Conservation (phyloP, 2,888 invertebrate genomes). For the Steinernema hermaphroditum region DNA sequence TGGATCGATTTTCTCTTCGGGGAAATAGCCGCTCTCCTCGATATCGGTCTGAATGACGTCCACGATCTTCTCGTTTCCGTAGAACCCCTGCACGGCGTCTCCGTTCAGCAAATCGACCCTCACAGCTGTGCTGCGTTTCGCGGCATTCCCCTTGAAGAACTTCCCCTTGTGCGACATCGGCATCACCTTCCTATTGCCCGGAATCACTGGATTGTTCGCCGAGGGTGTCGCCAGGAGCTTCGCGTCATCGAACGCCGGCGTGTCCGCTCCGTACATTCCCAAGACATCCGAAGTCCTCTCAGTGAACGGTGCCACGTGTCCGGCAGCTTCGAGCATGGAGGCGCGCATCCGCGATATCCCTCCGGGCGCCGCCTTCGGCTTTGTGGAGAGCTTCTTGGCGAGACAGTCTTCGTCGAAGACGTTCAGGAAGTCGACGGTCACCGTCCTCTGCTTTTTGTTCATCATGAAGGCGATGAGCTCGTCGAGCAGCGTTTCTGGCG, state of each 20-base stretch:
- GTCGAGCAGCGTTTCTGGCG: not conserved
- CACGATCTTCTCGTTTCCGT: slow-evolving; percentile 11
- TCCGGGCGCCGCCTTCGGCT: not conserved
- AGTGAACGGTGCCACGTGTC: too few relatives aligned
- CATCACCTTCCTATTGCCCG: too few relatives aligned
- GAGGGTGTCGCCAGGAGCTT: too few relatives aligned
- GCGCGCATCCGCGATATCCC: not conserved
- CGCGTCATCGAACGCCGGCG: too few relatives aligned
- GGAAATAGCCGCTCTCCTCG: not conserved
- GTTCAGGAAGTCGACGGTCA: not conserved
- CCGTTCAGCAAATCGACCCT: not conserved
- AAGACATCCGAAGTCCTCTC: not conserved
- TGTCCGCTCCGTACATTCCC: too few relatives aligned
- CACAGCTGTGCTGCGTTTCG: not conserved
- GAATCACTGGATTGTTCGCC: too few relatives aligned
- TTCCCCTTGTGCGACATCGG: not conserved
- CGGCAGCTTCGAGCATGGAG: not conserved
- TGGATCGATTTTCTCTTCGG: too few relatives aligned
- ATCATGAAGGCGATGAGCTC: slow-evolving; percentile 13
- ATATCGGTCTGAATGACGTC: not conserved
- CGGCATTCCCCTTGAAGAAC: not conserved
- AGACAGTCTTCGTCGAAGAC: not conserved
- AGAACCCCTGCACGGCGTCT: not conserved
- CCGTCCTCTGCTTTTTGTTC: not conserved
- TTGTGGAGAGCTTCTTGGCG: not conserved